phyloP scores from a whole-genome alignment of 2,888 invertebrate species.

The Oligia strigilis region DNA sequence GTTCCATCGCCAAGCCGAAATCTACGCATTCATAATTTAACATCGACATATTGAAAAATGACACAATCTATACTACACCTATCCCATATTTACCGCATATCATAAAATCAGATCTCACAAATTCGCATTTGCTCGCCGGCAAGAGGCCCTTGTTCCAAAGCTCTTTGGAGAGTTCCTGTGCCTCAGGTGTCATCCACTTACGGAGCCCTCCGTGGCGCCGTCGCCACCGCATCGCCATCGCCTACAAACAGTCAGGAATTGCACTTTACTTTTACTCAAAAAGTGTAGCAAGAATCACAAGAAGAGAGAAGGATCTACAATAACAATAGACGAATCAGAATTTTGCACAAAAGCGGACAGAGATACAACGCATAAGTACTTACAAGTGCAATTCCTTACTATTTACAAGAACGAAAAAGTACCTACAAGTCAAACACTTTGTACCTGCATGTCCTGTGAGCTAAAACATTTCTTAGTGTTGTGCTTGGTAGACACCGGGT shows the following conservation, averaged over 20 bases:
- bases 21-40: too few species aligned
- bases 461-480: slow-evolving; percentile 74
- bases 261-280: slow-evolving; percentile 72
- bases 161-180: slow-evolving; percentile 80
- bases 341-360: slow-evolving; percentile 32
- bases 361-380: slow-evolving; percentile 37
- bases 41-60: background rate
- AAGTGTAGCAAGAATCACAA: slow-evolving; percentile 35
- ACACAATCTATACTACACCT: background rate
- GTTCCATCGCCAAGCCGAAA: background rate
- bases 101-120: slow-evolving; percentile 69
- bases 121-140: slow-evolving; percentile 56
- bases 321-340: slow-evolving; percentile 31
- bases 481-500: slow-evolving; percentile 20
- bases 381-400: slow-evolving; percentile 84
- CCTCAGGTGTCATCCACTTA: slow-evolving; percentile 84
- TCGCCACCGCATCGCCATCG: slow-evolving; percentile 64
- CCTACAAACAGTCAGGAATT: slow-evolving; percentile 85
- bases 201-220: slow-evolving; percentile 71
- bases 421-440: background rate
- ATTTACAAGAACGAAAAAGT: slow-evolving; percentile 56
- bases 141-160: slow-evolving; percentile 77
- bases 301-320: slow-evolving; percentile 41
- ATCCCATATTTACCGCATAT: slow-evolving; percentile 5
- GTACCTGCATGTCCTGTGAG: slow-evolving; percentile 80